Percentiles rank a stretch among this genome's conserved stretches.
Evolutionary conservation across 1,140 invertebrate species (phyloP).

Genomic region (Drosophila melanica): DNA sequence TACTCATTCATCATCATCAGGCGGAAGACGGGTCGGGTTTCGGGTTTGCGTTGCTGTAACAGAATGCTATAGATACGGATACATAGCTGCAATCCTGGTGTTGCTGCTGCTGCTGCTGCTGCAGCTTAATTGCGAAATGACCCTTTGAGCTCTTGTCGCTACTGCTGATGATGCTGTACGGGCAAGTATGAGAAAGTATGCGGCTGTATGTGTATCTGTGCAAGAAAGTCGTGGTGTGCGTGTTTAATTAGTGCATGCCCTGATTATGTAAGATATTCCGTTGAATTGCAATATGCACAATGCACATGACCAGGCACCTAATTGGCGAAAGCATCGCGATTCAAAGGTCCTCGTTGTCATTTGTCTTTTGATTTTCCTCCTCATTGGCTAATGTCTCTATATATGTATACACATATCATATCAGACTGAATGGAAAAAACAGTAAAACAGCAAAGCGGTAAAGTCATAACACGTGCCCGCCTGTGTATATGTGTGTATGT

Average conservation of each 20-base stretch:
- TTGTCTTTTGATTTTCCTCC: conserved; percentile 73
- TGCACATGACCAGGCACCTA: conserved; percentile 68
- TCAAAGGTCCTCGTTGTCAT: conserved; percentile 46
- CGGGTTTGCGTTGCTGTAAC: conserved; percentile 11
- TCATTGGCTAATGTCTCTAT: conserved; percentile 68
- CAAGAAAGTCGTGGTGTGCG: conserved; percentile 39
- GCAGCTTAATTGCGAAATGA: conserved; percentile 78
- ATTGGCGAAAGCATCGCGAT: conserved; percentile 55
- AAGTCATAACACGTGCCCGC: conserved; percentile 59
- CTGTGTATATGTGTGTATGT: conserved; percentile 6
- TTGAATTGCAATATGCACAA: conserved; percentile 47
- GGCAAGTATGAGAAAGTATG: neutral
- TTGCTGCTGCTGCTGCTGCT: conserved; percentile 35
- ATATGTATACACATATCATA: conserved; percentile 21
- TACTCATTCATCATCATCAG: conserved; percentile 81
- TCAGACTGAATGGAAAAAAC: conserved; percentile 31
- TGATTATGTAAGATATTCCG: conserved; percentile 60
- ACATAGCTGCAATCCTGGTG: conserved; percentile 37
- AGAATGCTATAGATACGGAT: conserved; percentile 38
- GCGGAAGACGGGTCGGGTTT: conserved; percentile 9
- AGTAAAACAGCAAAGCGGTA: conserved; percentile 6
- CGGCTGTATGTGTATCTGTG: conserved; percentile 2
- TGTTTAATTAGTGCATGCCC: conserved; percentile 69
- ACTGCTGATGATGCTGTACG: neutral
- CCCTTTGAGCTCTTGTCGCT: conserved; percentile 52